These are phyloP conservation scores for Agrypnus murinus DNA, from an alignment of 2,888 invertebrate genomes.

Conservation along the genomic window DNA sequence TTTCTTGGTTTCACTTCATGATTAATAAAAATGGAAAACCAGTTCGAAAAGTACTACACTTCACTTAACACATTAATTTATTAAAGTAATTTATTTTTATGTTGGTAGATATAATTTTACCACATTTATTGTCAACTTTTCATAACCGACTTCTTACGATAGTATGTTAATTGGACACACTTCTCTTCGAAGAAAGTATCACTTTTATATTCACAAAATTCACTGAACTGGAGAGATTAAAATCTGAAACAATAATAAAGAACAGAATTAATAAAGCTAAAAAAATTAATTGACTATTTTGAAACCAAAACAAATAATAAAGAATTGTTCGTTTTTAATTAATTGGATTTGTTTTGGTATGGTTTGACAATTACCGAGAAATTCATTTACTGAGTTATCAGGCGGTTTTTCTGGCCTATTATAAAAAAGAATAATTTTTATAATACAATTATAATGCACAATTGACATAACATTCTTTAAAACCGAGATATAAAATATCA, in stretches of 20 bases:
- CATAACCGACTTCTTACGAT: conserved; percentile 11
- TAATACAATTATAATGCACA: too few species aligned
- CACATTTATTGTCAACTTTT: conserved; percentile 5
- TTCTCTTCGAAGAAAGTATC: conserved; percentile 18
- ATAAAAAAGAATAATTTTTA: too few species aligned
- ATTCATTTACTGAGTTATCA: too few species aligned
- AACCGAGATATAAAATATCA: too few species aligned
- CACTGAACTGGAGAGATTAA: conserved; percentile 10
- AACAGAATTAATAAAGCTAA: too few species aligned
- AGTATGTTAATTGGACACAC: conserved; percentile 27
- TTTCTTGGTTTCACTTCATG: conserved; percentile 35
- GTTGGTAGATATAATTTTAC: not conserved
- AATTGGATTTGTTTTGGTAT: too few species aligned
- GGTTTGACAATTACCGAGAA: too few species aligned
- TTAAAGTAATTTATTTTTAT: not conserved
- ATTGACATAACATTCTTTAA: too few species aligned
- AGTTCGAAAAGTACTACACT: conserved; percentile 3
- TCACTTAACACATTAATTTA: not conserved
- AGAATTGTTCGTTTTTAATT: too few species aligned
- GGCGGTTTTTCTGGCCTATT: too few species aligned
- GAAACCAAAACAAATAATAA: too few species aligned
- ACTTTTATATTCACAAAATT: conserved; percentile 1
- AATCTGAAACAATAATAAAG: conserved; percentile 13
- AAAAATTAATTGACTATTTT: too few species aligned
- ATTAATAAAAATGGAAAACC: not conserved